A percentile compares a stretch with the other conserved stretches of the same genome.
Conservation (phyloP, 2,113 vertebrate species). For the Spermophilus dauricus region DNA sequence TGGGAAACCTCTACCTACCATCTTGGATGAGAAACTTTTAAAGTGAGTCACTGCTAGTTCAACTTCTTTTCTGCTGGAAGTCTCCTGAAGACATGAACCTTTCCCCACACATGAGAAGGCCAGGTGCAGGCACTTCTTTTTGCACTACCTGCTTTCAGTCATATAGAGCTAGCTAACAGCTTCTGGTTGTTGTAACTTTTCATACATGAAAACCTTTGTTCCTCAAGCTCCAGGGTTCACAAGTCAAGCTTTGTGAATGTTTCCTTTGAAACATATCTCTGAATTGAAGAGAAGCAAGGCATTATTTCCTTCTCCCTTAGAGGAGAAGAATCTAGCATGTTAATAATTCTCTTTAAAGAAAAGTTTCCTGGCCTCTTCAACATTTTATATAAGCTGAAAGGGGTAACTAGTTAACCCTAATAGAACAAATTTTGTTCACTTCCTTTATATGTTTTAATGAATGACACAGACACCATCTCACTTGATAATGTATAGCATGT, state of each 20-base stretch:
- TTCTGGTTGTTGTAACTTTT: not conserved
- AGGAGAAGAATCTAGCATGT: not conserved
- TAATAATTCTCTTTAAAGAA: not conserved
- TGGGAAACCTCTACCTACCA: not conserved
- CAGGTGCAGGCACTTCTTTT: not conserved
- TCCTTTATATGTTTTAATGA: not conserved
- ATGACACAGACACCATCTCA: not conserved
- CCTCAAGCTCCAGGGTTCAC: not conserved
- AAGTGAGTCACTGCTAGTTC: not conserved
- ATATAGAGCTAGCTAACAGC: not conserved
- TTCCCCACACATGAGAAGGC: not conserved
- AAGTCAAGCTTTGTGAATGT: not conserved
- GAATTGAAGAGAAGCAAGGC: not conserved
- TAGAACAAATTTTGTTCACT: not conserved
- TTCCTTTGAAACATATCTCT: not conserved
- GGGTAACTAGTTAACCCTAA: not conserved
- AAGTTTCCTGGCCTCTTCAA: not conserved
- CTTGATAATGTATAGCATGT: not conserved
- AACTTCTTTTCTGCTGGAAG: not conserved
- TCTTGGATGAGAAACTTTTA: not conserved
- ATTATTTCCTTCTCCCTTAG: not conserved
- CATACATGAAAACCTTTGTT: not conserved
- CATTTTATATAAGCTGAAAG: not conserved
- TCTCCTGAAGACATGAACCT: fast-evolving
- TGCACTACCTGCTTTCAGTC: not conserved